phyloP scores from a whole-genome alignment of 2,888 invertebrate genomes.

The Cephus nigrinus region DNA sequence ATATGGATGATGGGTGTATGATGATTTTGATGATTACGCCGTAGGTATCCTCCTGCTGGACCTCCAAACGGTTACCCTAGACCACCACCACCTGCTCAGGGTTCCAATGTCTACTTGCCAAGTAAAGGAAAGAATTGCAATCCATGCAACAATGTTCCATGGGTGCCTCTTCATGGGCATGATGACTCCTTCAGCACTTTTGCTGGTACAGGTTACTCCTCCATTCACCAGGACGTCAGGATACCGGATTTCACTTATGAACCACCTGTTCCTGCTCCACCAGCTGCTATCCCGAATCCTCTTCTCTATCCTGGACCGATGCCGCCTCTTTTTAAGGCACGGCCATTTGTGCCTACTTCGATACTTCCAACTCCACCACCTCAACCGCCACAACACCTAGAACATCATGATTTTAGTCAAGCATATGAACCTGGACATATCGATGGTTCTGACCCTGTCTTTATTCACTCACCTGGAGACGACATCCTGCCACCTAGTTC shows the following conservation, averaged over 20 bases:
- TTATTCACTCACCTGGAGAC: background rate
- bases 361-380: background rate
- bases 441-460: background rate
- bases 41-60: background rate
- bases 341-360: conserved; percentile 67
- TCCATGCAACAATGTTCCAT: conserved; percentile 83
- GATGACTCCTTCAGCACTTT: conserved; percentile 9
- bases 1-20: background rate
- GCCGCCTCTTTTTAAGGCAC: conserved; percentile 74
- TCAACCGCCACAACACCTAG: background rate
- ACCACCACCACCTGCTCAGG: conserved; percentile 32
- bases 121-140: conserved; percentile 74
- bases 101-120: conserved; percentile 20
- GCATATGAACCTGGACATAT: conserved; percentile 26
- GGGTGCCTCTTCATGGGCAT: conserved; percentile 75
- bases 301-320: conserved; percentile 73
- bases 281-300: conserved; percentile 73
- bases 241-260: conserved; percentile 41
- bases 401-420: conserved; percentile 5
- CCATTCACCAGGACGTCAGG: conserved; percentile 29
- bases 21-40: background rate
- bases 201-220: conserved; percentile 23
- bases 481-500: background rate
- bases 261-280: conserved; percentile 15
- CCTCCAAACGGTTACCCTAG: background rate